Evolutionary conservation across 2,888 invertebrate genomes (phyloP).

Genomic region (Pyrochroa serraticornis): DNA sequence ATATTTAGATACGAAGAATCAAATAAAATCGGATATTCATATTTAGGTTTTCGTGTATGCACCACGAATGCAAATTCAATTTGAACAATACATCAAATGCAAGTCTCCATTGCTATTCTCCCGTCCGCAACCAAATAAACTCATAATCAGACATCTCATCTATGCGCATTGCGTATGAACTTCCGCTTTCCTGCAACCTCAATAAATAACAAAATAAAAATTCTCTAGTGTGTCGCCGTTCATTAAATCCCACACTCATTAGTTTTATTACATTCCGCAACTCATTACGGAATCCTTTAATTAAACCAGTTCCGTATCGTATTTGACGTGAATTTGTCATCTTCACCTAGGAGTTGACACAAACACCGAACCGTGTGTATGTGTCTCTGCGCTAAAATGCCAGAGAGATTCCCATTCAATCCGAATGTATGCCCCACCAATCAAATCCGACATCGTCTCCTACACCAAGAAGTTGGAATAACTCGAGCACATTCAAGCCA

Average conservation of each 20-base stretch:
- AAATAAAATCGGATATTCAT: no score
- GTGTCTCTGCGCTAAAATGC: slow-evolving; percentile 19
- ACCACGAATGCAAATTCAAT: no score
- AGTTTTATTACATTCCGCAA: slow-evolving; percentile 38
- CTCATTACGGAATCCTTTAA: slow-evolving; percentile 39
- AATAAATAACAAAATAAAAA: background rate
- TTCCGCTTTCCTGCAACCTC: slow-evolving; percentile 13
- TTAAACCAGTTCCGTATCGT: slow-evolving; percentile 36
- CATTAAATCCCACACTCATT: slow-evolving; percentile 36
- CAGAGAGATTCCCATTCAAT: slow-evolving; percentile 21
- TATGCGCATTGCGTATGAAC: background rate
- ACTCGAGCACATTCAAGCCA: no score
- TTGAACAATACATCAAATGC: no score
- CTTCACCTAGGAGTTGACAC: slow-evolving; percentile 22
- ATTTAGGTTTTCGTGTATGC: no score
- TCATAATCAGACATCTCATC: no score
- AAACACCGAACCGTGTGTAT: slow-evolving; percentile 18
- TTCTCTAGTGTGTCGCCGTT: slow-evolving; percentile 19
- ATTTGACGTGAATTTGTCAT: slow-evolving; percentile 33
- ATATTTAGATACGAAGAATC: no score
- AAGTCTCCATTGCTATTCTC: no score
- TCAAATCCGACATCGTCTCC: slow-evolving; percentile 18
- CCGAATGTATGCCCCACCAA: slow-evolving; percentile 19
- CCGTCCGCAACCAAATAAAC: no score
- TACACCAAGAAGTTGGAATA: slow-evolving; percentile 23